Conservation (phyloP, 1,140 invertebrate genomes). For the Nebria ingens region DNA sequence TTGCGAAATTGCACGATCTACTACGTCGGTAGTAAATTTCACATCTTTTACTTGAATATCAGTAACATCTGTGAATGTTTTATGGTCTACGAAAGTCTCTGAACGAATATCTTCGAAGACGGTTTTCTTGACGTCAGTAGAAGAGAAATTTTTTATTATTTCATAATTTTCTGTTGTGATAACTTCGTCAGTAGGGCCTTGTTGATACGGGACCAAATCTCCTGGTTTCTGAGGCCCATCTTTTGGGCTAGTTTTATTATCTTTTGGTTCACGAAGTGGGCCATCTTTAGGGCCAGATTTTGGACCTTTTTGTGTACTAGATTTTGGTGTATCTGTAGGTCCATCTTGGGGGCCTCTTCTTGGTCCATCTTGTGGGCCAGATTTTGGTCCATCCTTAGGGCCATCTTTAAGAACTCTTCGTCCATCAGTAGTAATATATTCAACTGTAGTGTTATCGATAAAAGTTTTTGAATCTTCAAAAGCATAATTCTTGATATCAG, state of each 20-base stretch:
- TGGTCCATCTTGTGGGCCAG: constrained; percentile 2
- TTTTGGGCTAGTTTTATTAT: background rate
- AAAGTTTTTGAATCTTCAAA: constrained; percentile 25
- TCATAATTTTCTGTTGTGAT: background rate
- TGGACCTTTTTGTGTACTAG: background rate
- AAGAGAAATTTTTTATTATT: background rate
- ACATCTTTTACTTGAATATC: constrained; percentile 13
- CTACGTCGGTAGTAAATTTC: background rate
- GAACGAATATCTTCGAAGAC: background rate
- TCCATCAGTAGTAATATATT: constrained; percentile 21
- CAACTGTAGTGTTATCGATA: constrained; percentile 20
- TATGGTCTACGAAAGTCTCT: background rate
- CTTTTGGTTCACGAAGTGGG: background rate
- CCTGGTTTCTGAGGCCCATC: constrained; percentile 10
- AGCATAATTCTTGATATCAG: constrained; percentile 21
- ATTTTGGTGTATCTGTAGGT: background rate
- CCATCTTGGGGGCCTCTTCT: background rate
- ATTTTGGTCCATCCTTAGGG: constrained; percentile 16
- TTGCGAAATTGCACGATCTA: constrained; percentile 7
- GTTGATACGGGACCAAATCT: background rate
- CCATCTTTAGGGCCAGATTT: background rate
- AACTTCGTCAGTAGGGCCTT: background rate
- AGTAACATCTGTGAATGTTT: background rate
- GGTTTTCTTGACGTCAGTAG: background rate
- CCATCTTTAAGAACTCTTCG: constrained; percentile 14